Evolutionary conservation across 1,140 invertebrate genomes (phyloP), one percentile per base, ranked within the genome.

Genomic region (Drosophila paulistorum): DNA sequence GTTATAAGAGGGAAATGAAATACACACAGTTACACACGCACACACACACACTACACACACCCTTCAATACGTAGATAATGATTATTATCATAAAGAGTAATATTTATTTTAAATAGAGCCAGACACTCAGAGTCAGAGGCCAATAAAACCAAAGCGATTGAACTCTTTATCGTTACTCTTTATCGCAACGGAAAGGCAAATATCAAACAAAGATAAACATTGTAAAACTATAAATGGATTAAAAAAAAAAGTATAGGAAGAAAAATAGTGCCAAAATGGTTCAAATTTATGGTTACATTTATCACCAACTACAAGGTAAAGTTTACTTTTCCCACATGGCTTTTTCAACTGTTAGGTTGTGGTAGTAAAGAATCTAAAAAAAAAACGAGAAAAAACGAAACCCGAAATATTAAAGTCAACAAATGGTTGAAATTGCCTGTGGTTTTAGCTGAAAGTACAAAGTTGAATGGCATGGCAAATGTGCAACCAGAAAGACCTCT

Each of bases 401-500:
- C 63, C 74, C 65, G 58, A 81, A 86, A 87, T 86, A 79, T 86
- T 82, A 87, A 79, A 85, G 82, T 77, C 78, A 86, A 85, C 71
- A 86, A 59, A 42, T 57, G 77, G 45, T 58, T 42, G 30, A 62
- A 64, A 69, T 86, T 67, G 57, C 62, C 45, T 77, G 63, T 67
- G 83, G 63, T 76, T 75, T 39, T 64, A 65, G 72, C 54, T 41
- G 23, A 54, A 42, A 63, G 35, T 68, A 74, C 75, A 82, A 71
- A 87, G 82, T 87, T 86, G 83, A 86, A 86, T 86, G 79, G 82
- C 82, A 87, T 79, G 79, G 76, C 80, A 79, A 82, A 82, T 71
- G 80, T 39, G 79, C 79, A 75, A 73, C 79, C 79, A 74, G 75
- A 81, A 68, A 30, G 5, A 30, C 30, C 30, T 30, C 30, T 30